Base-by-base conservation (phyloP, 2,888 invertebrate genomes). In the Drosophila atroscutellata region DNA sequence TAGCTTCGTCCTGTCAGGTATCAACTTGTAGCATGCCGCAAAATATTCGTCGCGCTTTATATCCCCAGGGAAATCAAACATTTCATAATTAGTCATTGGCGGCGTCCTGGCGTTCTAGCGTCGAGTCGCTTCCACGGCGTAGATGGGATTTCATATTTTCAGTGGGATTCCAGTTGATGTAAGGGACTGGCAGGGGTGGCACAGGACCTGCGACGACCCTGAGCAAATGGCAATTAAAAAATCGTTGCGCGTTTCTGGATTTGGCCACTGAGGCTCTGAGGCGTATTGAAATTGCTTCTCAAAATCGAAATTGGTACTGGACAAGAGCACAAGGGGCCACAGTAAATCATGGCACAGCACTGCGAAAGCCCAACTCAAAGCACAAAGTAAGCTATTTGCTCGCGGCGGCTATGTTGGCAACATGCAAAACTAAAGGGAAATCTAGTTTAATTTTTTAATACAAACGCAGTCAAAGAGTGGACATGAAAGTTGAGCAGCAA, bases 21-120 rank as follows among this genome's bases (percentile, higher is more conserved):
- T 69, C 18, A 59, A 30, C 56, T 69, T 30, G 59, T 32, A 52
- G 60, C 59, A 68, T 60, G 64, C 73, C 73, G 69, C 69, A 84
- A 80, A 81, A 83, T 83, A 81, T 87, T 79, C 83, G 86, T 84
- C 80, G 86, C 84, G 89, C 62, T 82, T 79, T 75, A 51, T 61
- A 67, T 77, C 87, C 83, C 91, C 72, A 72, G 91, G 91, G 91
- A 91, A 91, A 91, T 91, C 91, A 91, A 91, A 91, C 88, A 91
- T 91, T 91, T 91, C 89, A 91, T 91, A 91, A 91, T 91, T 91
- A 91, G 91, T 91, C 91, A 86, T 91, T 90, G 78, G 57, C 73
- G 45, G 45, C 56, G 70, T 65, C 59, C 50, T 58, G 45, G 70
- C 65, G 56, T 72, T 15, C 20, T 45, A 54, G 42, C 73, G 45